Percentiles rank a stretch among this genome's conserved stretches.
These are phyloP conservation scores for Eurypyga helias DNA, from an alignment of 2,113 vertebrate species.

Conservation along the genomic window DNA sequence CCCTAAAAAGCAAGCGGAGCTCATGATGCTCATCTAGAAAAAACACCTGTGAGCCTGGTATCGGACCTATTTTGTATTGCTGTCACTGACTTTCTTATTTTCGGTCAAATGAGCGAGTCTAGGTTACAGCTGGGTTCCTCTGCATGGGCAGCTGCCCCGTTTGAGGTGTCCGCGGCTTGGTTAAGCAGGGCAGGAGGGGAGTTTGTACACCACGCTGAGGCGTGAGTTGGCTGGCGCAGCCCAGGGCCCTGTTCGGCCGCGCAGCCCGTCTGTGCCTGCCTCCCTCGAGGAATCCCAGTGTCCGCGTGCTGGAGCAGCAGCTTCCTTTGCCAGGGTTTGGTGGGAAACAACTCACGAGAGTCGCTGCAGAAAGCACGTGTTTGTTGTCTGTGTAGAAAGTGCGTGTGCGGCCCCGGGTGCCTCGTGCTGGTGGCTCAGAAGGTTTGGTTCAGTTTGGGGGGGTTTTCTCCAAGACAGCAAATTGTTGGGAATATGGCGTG, in stretches of 20 bases:
- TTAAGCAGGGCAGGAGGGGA: background rate
- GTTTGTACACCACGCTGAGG: rapidly evolving
- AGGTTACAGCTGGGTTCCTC: too few species aligned
- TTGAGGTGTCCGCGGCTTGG: rapidly evolving
- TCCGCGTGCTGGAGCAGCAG: background rate
- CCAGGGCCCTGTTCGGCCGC: background rate
- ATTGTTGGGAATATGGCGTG: background rate
- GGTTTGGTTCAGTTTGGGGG: background rate
- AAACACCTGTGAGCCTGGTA: background rate
- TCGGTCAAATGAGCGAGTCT: rapidly evolving
- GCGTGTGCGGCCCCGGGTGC: too few species aligned
- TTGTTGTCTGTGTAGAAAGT: too few species aligned
- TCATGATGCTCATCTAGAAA: rapidly evolving
- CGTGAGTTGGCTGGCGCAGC: too few species aligned
- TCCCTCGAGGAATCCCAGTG: background rate
- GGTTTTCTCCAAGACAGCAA: background rate
- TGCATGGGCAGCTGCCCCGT: background rate
- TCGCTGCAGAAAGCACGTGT: rapidly evolving
- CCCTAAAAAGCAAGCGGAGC: background rate
- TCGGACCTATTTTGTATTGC: rapidly evolving
- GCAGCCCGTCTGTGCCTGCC: rapidly evolving
- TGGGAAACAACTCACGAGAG: background rate
- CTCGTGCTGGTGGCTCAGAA: rapidly evolving
- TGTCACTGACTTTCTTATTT: background rate
- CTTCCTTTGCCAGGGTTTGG: rapidly evolving